Evolutionary conservation across 2,113 vertebrate genomes (phyloP).

Genomic region (Cebus imitator): DNA sequence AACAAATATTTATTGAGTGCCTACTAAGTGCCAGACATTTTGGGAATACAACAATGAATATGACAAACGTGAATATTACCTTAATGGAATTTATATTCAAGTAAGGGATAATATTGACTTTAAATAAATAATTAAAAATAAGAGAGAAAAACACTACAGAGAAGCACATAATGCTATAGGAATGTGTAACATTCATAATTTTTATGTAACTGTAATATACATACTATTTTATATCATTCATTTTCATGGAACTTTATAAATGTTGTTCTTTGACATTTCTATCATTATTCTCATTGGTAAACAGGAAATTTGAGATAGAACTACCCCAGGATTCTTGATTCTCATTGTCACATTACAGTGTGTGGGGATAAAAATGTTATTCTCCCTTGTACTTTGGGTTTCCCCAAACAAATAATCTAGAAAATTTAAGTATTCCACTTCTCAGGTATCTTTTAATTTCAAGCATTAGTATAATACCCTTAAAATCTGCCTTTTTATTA

Average conservation of each 20-base stretch:
- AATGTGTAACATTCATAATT: background rate
- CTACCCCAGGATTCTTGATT: background rate
- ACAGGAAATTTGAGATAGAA: background rate
- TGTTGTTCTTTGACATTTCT: background rate
- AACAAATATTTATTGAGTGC: background rate
- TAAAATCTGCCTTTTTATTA: background rate
- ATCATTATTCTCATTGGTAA: background rate
- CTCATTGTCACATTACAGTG: background rate
- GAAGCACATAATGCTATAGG: background rate
- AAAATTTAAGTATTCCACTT: background rate
- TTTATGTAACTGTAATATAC: background rate
- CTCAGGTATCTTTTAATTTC: background rate
- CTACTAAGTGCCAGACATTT: background rate
- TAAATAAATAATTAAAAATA: background rate
- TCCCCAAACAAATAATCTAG: background rate
- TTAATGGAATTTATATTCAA: background rate
- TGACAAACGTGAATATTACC: background rate
- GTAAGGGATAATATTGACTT: background rate
- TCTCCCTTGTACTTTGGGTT: background rate
- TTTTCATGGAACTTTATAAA: background rate
- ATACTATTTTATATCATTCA: background rate
- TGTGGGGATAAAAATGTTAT: background rate
- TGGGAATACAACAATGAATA: background rate
- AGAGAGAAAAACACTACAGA: background rate
- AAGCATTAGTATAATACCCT: background rate